phyloP scores from a whole-genome alignment of 2,113 vertebrate genomes.

The Anolis sagrei region DNA sequence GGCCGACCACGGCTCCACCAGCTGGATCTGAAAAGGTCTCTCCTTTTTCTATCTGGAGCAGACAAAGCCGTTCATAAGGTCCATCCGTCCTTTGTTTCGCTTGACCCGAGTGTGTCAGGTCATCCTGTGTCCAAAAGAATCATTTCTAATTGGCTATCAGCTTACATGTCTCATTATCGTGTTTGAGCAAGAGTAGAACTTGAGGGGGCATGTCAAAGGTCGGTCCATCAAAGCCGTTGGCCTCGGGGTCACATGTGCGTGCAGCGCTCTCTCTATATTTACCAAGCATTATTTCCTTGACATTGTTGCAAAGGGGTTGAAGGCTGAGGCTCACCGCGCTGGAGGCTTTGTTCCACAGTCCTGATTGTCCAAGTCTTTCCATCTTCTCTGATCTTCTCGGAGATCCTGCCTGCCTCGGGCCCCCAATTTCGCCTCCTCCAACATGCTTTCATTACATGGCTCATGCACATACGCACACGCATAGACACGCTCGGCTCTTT shows the following conservation, averaged over 20 bases:
- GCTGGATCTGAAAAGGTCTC: conserved; percentile 68
- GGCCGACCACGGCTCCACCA: conserved; percentile 55
- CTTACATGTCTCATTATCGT: conserved; percentile 73
- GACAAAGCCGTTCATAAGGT: conserved; percentile 70
- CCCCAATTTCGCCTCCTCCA: conserved; percentile 10
- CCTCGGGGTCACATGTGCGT: conserved; percentile 60
- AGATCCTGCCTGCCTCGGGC: conserved; percentile 40
- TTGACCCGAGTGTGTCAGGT: conserved; percentile 74
- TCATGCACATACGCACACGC: not conserved
- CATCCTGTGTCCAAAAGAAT: conserved; percentile 71
- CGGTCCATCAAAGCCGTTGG: conserved; percentile 61
- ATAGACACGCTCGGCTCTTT: not conserved
- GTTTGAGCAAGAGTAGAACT: conserved; percentile 60
- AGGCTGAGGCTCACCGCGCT: conserved; percentile 56
- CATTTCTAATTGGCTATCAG: conserved; percentile 75
- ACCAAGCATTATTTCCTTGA: conserved; percentile 65
- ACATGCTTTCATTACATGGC: not conserved
- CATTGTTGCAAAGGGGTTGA: conserved; percentile 61
- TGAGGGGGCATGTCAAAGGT: conserved; percentile 54
- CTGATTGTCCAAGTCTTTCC: conserved; percentile 60
- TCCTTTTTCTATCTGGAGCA: conserved; percentile 63
- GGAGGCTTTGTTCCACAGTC: conserved; percentile 39
- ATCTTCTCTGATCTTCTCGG: conserved; percentile 53
- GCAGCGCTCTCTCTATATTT: conserved; percentile 60
- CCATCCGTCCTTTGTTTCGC: conserved; percentile 71